phyloP scores from a whole-genome alignment of 2,113 vertebrate species.

The Heterotis niloticus region DNA sequence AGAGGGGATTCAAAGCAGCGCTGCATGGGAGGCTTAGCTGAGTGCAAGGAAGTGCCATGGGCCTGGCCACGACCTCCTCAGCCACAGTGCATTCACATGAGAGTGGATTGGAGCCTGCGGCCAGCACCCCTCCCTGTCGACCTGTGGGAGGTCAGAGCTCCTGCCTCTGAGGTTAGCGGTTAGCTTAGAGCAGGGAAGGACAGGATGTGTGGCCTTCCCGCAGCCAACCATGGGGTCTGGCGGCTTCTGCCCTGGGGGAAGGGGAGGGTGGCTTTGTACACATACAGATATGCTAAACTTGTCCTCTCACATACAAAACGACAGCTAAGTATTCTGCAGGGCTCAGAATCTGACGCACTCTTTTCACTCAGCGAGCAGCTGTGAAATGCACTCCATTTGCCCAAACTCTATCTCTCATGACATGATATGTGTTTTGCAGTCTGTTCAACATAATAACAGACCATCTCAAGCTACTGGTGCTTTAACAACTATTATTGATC shows the following conservation, averaged over 20 bases:
- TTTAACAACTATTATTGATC: background rate
- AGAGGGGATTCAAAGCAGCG: too few relatives aligned
- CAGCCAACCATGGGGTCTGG: constrained; percentile 38
- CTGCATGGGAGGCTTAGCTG: too few relatives aligned
- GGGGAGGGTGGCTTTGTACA: background rate
- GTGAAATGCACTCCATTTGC: too few relatives aligned
- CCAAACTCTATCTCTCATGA: too few relatives aligned
- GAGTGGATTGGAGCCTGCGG: background rate
- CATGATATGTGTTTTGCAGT: too few relatives aligned
- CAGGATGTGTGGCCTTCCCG: constrained; percentile 10
- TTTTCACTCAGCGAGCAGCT: too few relatives aligned
- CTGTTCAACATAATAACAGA: too few relatives aligned
- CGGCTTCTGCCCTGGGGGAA: background rate
- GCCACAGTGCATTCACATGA: background rate
- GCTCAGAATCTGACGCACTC: too few relatives aligned
- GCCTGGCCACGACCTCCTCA: too few relatives aligned
- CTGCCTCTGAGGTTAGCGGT: constrained; percentile 45
- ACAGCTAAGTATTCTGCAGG: too few relatives aligned
- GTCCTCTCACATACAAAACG: background rate
- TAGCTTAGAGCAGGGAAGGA: constrained; percentile 32
- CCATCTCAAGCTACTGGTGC: too few relatives aligned
- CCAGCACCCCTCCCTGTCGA: background rate
- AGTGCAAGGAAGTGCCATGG: too few relatives aligned
- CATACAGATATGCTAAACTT: constrained; percentile 8
- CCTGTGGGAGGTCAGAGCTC: constrained; percentile 52